These are phyloP conservation scores for Nemotelus pantherinus DNA, from an alignment of 2,888 invertebrate genomes.

Conservation along the genomic window DNA sequence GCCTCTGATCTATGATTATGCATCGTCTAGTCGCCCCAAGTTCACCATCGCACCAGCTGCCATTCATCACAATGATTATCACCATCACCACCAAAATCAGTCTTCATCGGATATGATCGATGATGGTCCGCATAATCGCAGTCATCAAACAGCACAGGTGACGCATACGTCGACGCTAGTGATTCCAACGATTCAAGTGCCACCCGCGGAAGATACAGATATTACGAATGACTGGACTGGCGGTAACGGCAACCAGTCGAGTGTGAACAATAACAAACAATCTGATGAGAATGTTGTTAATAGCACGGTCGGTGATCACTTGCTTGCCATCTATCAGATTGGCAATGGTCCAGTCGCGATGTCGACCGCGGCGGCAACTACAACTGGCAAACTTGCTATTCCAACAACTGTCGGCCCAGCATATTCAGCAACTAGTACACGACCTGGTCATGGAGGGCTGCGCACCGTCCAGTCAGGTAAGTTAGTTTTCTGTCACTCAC, in stretches of 20 bases:
- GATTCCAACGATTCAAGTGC: conserved; percentile 36
- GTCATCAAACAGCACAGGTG: neutral
- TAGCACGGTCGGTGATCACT: conserved; percentile 40
- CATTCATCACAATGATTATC: conserved; percentile 13
- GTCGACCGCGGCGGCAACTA: conserved; percentile 41
- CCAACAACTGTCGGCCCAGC: conserved; percentile 12
- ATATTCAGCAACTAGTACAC: conserved; percentile 54
- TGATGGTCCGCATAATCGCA: neutral
- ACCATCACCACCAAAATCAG: neutral
- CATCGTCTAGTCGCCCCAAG: conserved; percentile 24
- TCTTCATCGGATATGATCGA: neutral
- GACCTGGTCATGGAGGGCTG: conserved; percentile 60
- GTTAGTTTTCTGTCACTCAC: conserved; percentile 45
- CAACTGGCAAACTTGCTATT: conserved; percentile 25
- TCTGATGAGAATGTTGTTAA: conserved; percentile 34
- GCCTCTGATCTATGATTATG: neutral
- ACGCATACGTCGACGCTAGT: conserved; percentile 25
- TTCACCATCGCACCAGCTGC: conserved; percentile 29
- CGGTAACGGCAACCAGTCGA: conserved; percentile 9
- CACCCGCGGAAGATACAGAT: neutral
- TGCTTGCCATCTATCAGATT: conserved; percentile 49
- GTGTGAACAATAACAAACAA: conserved; percentile 20
- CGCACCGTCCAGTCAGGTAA: conserved; percentile 63
- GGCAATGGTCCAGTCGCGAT: conserved; percentile 44
- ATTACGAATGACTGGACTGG: neutral